Conservation (phyloP, 2,113 vertebrate genomes). For the Tragelaphus imberbis region DNA sequence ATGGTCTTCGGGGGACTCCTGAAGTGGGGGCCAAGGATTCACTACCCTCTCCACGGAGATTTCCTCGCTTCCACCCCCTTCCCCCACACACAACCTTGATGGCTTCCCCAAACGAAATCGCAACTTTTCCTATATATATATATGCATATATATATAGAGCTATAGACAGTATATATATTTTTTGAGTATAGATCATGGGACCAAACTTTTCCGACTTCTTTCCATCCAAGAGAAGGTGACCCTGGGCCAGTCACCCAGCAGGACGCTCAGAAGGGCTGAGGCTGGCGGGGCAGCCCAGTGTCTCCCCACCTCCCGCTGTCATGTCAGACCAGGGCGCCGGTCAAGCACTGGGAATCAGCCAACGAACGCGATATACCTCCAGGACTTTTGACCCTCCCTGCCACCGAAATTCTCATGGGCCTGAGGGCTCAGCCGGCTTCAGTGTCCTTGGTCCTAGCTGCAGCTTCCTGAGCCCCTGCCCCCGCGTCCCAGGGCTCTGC, state of each 20-base stretch:
- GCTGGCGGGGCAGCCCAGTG: background rate
- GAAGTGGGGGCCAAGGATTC: constrained; percentile 59
- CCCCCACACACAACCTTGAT: background rate
- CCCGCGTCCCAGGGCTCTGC: background rate
- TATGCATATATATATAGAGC: constrained; percentile 65
- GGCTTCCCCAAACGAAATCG: constrained; percentile 34
- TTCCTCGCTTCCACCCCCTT: background rate
- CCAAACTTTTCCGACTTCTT: constrained; percentile 79
- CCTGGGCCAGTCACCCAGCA: constrained; percentile 64
- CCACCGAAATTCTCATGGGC: background rate
- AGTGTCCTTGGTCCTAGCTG: constrained; percentile 5
- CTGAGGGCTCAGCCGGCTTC: background rate
- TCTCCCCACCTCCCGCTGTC: constrained; percentile 14
- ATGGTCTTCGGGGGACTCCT: constrained; percentile 49
- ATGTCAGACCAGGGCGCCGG: background rate
- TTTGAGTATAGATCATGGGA: constrained; percentile 79
- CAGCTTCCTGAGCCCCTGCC: background rate
- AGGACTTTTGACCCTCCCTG: background rate
- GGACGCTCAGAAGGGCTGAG: constrained; percentile 55
- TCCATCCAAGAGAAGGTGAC: constrained; percentile 61
- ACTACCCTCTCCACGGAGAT: constrained; percentile 36
- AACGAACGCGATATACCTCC: constrained; percentile 66
- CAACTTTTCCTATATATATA: constrained; percentile 73
- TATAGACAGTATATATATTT: constrained; percentile 76
- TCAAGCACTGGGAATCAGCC: background rate